phyloP scores from a whole-genome alignment of 2,797 vertebrate species.

The Molossus alvarezi region DNA sequence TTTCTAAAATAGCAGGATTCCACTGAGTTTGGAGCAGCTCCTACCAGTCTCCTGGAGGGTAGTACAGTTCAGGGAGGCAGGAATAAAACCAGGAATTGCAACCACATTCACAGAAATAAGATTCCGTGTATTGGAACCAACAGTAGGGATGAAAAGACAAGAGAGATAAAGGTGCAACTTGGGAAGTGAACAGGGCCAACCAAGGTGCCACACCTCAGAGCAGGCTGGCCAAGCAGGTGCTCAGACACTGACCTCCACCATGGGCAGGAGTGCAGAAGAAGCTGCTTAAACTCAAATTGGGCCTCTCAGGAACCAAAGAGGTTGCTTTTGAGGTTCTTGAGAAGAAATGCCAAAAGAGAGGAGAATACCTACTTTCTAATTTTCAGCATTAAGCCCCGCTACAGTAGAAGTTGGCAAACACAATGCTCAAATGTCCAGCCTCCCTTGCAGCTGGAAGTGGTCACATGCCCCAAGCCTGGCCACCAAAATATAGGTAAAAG shows the following conservation, averaged over 20 bases:
- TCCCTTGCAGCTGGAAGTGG: neutral
- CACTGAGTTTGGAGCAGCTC: neutral
- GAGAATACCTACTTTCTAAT: neutral
- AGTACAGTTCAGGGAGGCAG: neutral
- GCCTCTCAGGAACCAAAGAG: neutral
- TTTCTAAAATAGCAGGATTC: neutral
- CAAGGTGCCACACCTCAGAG: neutral
- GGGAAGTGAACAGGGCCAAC: neutral
- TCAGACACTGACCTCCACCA: neutral
- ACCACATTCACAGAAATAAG: neutral
- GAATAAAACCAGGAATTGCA: neutral
- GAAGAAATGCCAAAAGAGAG: neutral
- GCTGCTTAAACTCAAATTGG: neutral
- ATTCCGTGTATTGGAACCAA: neutral
- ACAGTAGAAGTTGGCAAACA: neutral
- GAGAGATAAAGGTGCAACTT: neutral
- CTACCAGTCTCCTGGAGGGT: neutral
- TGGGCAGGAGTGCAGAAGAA: neutral
- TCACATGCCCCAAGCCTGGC: neutral
- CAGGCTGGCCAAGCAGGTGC: neutral
- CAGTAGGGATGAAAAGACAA: neutral
- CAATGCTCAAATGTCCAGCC: neutral
- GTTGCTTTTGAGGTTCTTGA: neutral
- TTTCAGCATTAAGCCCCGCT: neutral
- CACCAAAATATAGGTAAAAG: neutral